Evolutionary conservation across 2,113 vertebrate genomes (phyloP), one percentile per base, ranked within the genome.

Genomic region (Rhinichthys klamathensis): DNA sequence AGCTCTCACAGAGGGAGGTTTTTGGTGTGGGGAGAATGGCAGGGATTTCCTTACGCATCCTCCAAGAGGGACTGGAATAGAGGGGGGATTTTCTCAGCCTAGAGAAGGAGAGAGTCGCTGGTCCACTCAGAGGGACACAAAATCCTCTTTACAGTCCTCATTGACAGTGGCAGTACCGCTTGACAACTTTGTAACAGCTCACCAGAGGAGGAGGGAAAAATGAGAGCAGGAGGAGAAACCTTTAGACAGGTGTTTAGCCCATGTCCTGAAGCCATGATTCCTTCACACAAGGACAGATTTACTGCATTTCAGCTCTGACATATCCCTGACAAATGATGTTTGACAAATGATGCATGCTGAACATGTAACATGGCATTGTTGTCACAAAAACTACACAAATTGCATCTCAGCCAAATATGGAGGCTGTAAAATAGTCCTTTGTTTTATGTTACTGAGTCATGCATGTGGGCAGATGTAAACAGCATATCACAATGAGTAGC

Each of bases 31-130:
- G 81, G 81, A 41, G 58, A 83, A 72, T 83, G 81, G 67, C 65
- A 72, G 32, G 49, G 49, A 72, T 83, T 83, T 83, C 80, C 44
- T 32, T 58, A 32, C 12, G 49, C 7, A n/a, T 72, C 49, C 81
- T 83, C 38, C 32, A 54, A 72, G 81, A 72, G 13, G 8, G 27
- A 63, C 25, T 69, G 63, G 80, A 30, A 69, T 51, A 23, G 27
- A 80, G 58, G 23, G 32, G 65, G 81, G 67, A 83, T 83, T 83
- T 83, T 83, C 67, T 83, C 49, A 56, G 23, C 63, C 54, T n/a
- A 84, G 44, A 77, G 27, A 8, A 30, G 41, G 30, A 69, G 25
- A 76, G 83, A 49, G 16, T 18, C 38, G 3, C 49, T 73, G 58
- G 69, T 60, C n/a, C 16, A 25, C 70, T 41, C 49, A 73, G 6